These are phyloP conservation scores for Drosophila micromelanica DNA, from an alignment of 1,140 invertebrate species.

Conservation along the genomic window DNA sequence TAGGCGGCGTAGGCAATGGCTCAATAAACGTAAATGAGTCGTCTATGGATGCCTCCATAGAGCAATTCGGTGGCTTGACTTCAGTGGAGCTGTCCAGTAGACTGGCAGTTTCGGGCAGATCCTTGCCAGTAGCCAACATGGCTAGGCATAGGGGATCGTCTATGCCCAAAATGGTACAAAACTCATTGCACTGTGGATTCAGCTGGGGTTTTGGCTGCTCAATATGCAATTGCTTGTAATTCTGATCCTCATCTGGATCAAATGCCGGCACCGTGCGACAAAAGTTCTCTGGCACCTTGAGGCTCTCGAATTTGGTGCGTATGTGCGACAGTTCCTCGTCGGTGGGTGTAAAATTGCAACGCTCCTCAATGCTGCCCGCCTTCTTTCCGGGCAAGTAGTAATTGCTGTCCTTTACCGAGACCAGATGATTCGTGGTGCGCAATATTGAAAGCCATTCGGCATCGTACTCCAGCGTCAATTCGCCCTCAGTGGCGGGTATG, in stretches of 20 bases:
- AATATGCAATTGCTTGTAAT: conserved; percentile 62
- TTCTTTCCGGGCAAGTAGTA: conserved; percentile 93
- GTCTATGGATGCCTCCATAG: neutral
- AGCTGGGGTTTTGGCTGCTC: conserved; percentile 85
- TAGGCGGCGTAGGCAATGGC: conserved; percentile 25
- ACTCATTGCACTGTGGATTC: conserved; percentile 92
- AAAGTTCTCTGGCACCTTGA: conserved; percentile 91
- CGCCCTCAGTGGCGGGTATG: conserved; percentile 76
- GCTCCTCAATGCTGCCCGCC: conserved; percentile 85
- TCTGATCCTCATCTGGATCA: conserved; percentile 83
- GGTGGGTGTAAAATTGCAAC: conserved; percentile 91
- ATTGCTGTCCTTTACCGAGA: conserved; percentile 89
- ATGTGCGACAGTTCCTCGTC: conserved; percentile 90
- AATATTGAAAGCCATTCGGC: conserved; percentile 97
- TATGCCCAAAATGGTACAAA: conserved; percentile 92
- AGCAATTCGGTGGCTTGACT: neutral
- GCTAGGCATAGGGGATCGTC: conserved; percentile 89
- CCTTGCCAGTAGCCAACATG: conserved; percentile 79
- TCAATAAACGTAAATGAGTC: conserved; percentile 5
- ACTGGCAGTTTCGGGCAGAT: conserved; percentile 47
- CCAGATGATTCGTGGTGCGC: conserved; percentile 94
- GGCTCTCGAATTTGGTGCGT: conserved; percentile 88
- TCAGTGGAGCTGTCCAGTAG: neutral
- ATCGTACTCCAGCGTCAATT: conserved; percentile 91
- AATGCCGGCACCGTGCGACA: conserved; percentile 88